Percentiles rank a stretch among this genome's conserved stretches.
Evolutionary conservation across 53 echinoderm and acorn worm species (phyloP).

Genomic region (Crossaster papposus): DNA sequence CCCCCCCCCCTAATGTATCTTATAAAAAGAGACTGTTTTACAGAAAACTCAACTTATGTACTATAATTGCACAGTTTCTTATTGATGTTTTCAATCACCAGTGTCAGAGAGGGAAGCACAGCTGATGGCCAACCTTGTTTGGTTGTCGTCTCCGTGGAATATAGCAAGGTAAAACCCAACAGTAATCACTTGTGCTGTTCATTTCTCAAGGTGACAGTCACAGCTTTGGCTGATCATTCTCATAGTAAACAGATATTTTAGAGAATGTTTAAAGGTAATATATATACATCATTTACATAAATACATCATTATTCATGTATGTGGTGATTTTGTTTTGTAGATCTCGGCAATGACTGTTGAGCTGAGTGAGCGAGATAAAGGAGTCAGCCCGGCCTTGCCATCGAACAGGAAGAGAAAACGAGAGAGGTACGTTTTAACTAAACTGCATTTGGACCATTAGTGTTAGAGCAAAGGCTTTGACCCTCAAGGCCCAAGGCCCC

Average conservation of each 20-base stretch:
- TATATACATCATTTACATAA: too few relatives aligned
- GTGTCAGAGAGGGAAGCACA: slow-evolving; percentile 60
- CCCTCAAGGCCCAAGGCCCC: too few relatives aligned
- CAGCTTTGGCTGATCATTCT: slow-evolving; percentile 41
- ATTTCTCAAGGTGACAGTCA: slow-evolving; percentile 46
- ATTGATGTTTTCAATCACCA: background rate
- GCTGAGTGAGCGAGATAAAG: slow-evolving; percentile 53
- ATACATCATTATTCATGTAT: too few relatives aligned
- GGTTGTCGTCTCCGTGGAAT: slow-evolving; percentile 55
- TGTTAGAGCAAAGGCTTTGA: background rate
- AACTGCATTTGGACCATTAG: background rate
- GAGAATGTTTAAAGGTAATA: too few relatives aligned
- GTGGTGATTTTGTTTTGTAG: background rate
- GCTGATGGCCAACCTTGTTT: slow-evolving; percentile 55
- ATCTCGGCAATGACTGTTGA: slow-evolving; percentile 54
- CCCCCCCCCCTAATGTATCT: too few relatives aligned
- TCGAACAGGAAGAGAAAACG: slow-evolving; percentile 71
- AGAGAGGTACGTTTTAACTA: slow-evolving; percentile 65
- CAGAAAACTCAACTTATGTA: too few relatives aligned
- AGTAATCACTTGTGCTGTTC: slow-evolving; percentile 24
- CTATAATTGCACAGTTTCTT: background rate
- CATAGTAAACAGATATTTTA: slow-evolving; percentile 56
- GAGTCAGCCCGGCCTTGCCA: slow-evolving; percentile 41
- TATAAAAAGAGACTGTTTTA: too few relatives aligned
- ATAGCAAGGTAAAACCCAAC: slow-evolving; percentile 46